Evolutionary conservation across 1,140 invertebrate genomes (phyloP), one percentile per base, ranked within the genome.

Genomic region (Drusus annulatus): DNA sequence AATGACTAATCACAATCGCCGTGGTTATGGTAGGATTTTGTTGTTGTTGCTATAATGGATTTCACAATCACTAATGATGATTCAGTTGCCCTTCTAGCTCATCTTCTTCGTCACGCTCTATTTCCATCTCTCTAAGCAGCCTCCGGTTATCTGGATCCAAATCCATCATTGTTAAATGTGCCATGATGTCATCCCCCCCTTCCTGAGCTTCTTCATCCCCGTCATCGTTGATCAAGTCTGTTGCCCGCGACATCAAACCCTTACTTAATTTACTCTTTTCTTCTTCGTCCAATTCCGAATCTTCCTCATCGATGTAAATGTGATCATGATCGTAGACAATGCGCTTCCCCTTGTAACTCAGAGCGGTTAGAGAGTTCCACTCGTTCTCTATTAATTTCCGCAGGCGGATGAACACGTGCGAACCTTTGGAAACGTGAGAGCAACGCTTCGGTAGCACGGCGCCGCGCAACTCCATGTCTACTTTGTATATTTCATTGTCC

Each of bases 261-360:
- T 16, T 56, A 13, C 31, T 56, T 54, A 7, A 74, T 8, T n/a
- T 45, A 45, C 54, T 54, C 52, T 74, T 8, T 52, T 62, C 56
- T n/a, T 77, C 75, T 23, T 25, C 23, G 5, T 77, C 75, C 10
- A 50, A n/a, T 23, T 77, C 62, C 2, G 75, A 77, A 21, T 77
- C 75, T 15, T 62, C 25, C 58, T 31, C 75, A 6, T 77, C 28
- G 16, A 62, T 36, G 13, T 25, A 62, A 1, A 62, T n/a, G 19
- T 63, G 52, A 31, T 63, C 75, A n/a, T 51, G 62, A 28, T 77
- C 75, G 36, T 77, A 77, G n/a, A 63, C 50, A 17, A 62, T 36
- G 8, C 31, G 62, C 17, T 63, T 77, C 5, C 16, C 36, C 25
- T 77, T 77, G 58, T 31, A 36, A 6, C 36, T 36, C 13, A 16